Conservation (phyloP, 2,113 vertebrate species). For the Cinclus mexicanus region DNA sequence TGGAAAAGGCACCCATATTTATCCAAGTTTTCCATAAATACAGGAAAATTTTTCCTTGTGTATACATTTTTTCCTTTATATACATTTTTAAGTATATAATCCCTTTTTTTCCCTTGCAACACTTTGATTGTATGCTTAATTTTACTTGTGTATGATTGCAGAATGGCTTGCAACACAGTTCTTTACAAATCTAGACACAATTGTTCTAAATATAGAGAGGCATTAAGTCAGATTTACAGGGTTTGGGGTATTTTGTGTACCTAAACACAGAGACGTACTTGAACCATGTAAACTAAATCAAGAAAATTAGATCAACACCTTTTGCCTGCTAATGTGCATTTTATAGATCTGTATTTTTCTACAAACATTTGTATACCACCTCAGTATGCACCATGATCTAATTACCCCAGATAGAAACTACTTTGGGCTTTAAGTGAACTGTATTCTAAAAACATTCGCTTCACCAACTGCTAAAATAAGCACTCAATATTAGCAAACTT, state of each 20-base stretch:
- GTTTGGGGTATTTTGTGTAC: neutral
- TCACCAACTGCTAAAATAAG: neutral
- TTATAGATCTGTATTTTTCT: neutral
- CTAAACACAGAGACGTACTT: neutral
- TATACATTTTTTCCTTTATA: too few relatives aligned
- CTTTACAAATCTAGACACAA: neutral
- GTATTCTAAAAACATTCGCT: neutral
- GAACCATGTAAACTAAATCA: neutral
- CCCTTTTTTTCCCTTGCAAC: neutral
- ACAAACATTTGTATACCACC: neutral
- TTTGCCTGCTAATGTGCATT: neutral
- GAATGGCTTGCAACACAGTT: neutral
- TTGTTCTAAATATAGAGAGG: neutral
- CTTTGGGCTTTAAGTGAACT: neutral
- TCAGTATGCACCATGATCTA: neutral
- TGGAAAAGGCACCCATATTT: neutral
- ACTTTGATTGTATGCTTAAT: neutral
- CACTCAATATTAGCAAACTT: neutral
- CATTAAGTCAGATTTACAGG: neutral
- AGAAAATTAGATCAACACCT: neutral
- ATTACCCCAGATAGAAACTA: neutral
- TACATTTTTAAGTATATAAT: neutral
- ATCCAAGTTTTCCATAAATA: neutral
- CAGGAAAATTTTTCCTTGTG: neutral
- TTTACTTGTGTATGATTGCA: neutral